Percentiles rank a stretch among this genome's conserved stretches.
Conservation (phyloP, 2,113 vertebrate genomes). For the Chaetodon trifascialis region DNA sequence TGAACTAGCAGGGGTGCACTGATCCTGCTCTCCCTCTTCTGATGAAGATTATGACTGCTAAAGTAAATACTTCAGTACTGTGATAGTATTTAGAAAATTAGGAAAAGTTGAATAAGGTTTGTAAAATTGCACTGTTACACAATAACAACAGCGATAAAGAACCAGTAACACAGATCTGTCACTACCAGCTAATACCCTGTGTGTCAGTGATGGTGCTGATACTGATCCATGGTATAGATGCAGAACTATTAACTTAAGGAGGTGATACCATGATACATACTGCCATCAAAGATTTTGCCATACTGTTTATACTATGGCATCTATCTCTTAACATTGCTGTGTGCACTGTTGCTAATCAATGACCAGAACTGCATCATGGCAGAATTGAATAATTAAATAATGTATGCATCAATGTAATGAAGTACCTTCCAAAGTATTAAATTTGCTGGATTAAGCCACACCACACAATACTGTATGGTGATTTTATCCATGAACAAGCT, state of each 20-base stretch:
- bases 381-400: background rate
- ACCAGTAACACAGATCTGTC: background rate
- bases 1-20: background rate
- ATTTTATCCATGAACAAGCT: background rate
- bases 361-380: background rate
- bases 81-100: background rate
- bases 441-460: background rate
- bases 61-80: background rate
- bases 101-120: background rate
- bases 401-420: no score
- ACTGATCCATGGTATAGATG: background rate
- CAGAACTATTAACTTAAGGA: background rate
- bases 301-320: background rate
- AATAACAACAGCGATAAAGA: background rate
- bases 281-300: no score
- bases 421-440: background rate
- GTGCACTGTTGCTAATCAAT: background rate
- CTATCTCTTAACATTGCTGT: background rate
- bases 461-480: no score
- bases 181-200: background rate
- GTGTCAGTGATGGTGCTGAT: background rate
- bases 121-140: background rate
- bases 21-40: background rate
- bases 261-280: background rate
- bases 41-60: background rate